These are phyloP conservation scores for Rhinogobius similis DNA, from an alignment of 2,113 vertebrate species.

Conservation along the genomic window DNA sequence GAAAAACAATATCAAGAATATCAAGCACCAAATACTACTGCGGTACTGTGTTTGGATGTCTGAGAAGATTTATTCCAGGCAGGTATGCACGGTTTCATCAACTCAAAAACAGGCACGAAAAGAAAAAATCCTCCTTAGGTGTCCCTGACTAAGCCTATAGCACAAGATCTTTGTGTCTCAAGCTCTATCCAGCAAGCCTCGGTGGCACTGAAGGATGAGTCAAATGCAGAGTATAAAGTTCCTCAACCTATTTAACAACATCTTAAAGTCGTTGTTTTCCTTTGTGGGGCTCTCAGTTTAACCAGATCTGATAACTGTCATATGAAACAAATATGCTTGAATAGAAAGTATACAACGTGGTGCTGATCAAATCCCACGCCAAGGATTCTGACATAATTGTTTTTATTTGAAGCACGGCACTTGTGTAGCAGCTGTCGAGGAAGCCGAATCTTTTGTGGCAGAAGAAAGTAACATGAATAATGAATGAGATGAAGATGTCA, in stretches of 20 bases:
- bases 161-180: not conserved
- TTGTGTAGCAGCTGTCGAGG: slow-evolving; percentile 4
- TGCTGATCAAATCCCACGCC: slow-evolving; percentile 2
- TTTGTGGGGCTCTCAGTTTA: not conserved
- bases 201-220: not conserved
- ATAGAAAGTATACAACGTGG: not conserved
- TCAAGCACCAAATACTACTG: not conserved
- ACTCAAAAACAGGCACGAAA: not conserved
- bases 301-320: not conserved
- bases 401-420: slow-evolving; percentile 4
- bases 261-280: too few relatives aligned
- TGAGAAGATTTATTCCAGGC: not conserved
- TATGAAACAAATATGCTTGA: slow-evolving; percentile 3
- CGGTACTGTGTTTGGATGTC: not conserved
- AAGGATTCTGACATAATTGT: not conserved
- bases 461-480: not conserved
- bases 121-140: not conserved
- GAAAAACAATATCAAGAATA: not conserved
- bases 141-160: not conserved
- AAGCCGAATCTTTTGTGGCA: slow-evolving; percentile 10
- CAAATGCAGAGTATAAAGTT: not conserved
- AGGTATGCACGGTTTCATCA: not conserved
- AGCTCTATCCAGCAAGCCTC: not conserved
- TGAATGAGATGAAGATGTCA: not conserved
- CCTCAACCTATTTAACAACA: too few relatives aligned